Evolutionary conservation across 2,888 invertebrate genomes (phyloP), one percentile per base, ranked within the genome.

Genomic region (Philonicus albiceps): DNA sequence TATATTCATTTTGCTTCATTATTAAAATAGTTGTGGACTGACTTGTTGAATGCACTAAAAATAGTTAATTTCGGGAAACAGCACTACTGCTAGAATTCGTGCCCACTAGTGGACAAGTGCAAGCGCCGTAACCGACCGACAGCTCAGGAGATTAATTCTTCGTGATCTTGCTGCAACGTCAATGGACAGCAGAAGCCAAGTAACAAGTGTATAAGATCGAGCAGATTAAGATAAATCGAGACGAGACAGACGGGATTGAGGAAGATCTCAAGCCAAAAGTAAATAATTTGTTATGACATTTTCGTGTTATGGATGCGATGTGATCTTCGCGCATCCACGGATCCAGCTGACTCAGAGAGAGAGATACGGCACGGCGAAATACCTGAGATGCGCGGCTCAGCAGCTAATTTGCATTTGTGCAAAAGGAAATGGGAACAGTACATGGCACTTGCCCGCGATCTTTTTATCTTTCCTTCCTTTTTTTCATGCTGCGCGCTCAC

Each of bases 221-320:
- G 81, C n/a, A 55, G 64, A 81, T 81, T 81, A 81, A 81, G 81
- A 81, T 81, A 81, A 81, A 81, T 81, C 81, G 53, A 64, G 49
- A 81, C 81, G 55, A 81, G 55, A 81, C 81, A 53, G 64, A 34
- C 49, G 34, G 37, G 64, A 81, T 64, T 81, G 81, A 81, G 81
- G 81, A 81, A 81, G 81, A 81, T 64, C 64, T 81, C 55, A 81
- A 81, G 81, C 81, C 55, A 49, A 64, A 81, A 81, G 55, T 81
- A 81, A 81, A 81, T 81, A 81, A 81, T 81, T 64, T 81, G 55
- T 81, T 81, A 81, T 81, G 81, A 81, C 81, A 81, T 31, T 81
- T 81, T 55, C 81, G 55, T 64, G 81, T 55, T 81, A 64, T 34
- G 53, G 81, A 34, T 34, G 31, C 16, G 81, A 81, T 81, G 81